These are phyloP conservation scores for Platycheirus albimanus DNA, from an alignment of 2,888 invertebrate genomes.

Conservation along the genomic window DNA sequence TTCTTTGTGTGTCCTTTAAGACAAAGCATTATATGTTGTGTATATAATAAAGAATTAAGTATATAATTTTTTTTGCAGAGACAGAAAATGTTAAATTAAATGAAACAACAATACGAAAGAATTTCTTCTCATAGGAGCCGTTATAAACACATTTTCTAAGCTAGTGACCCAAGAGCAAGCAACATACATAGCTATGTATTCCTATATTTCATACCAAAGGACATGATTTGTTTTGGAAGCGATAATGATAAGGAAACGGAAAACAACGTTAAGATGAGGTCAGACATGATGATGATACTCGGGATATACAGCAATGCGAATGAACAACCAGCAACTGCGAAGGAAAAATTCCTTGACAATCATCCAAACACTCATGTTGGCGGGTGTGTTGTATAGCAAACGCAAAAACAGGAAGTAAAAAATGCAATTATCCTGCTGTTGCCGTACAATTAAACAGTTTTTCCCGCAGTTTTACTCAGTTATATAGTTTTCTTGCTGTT, in stretches of 20 bases:
- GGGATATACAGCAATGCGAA: constrained; percentile 19
- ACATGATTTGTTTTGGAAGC: constrained; percentile 28
- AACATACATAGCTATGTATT: background rate
- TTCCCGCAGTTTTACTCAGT: constrained; percentile 52
- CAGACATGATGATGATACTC: constrained; percentile 32
- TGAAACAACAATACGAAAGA: too few relatives aligned
- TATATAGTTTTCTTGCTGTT: constrained; percentile 23
- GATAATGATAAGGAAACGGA: constrained; percentile 40
- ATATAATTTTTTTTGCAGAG: too few relatives aligned
- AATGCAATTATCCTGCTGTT: constrained; percentile 66
- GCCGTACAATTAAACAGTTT: constrained; percentile 60
- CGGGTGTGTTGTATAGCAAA: background rate
- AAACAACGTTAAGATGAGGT: constrained; percentile 53
- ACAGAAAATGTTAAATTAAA: too few relatives aligned
- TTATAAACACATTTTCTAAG: too few relatives aligned
- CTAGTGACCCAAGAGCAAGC: too few relatives aligned
- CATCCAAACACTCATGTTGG: too few relatives aligned
- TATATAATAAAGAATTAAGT: too few relatives aligned
- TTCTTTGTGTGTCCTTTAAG: too few relatives aligned
- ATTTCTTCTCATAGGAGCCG: too few relatives aligned
- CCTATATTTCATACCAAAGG: background rate
- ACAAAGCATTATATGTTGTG: too few relatives aligned
- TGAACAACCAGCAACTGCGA: background rate
- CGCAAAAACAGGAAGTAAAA: constrained; percentile 44
- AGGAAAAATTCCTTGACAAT: background rate